Evolutionary conservation across 2,113 vertebrate species (phyloP).

Genomic region (Falcunculus frontatus): DNA sequence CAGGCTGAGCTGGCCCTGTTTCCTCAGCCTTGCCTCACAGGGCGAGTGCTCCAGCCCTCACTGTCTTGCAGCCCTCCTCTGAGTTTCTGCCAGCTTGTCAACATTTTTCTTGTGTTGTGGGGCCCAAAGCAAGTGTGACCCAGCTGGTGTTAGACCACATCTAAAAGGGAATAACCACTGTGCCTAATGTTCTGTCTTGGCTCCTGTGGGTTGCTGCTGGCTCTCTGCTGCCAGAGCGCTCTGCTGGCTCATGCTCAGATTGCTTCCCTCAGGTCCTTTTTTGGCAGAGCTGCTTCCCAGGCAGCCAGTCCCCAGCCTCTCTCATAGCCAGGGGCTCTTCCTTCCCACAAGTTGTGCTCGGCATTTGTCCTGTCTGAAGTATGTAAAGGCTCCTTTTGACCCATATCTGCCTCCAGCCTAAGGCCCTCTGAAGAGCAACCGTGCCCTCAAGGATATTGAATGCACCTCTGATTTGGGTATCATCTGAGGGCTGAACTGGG

Average conservation of each 20-base stretch:
- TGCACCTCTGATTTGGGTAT: background rate
- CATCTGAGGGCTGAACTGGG: background rate
- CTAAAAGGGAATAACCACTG: background rate
- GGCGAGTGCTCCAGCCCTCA: background rate
- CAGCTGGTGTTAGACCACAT: background rate
- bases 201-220: background rate
- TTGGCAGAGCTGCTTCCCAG: background rate
- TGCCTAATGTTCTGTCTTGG: background rate
- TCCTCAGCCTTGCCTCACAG: background rate
- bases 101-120: background rate
- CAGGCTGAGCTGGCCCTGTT: background rate
- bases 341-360: background rate
- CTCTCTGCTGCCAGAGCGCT: background rate
- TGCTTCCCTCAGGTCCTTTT: background rate
- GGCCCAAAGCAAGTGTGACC: background rate
- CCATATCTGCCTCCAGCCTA: background rate
- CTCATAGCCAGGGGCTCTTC: background rate
- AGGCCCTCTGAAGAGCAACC: background rate
- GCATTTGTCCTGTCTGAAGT: background rate
- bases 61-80: background rate
- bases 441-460: background rate
- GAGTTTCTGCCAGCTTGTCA: background rate
- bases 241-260: background rate
- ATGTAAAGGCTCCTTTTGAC: background rate
- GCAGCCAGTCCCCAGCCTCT: background rate